Evolutionary conservation across 2,113 vertebrate species (phyloP), one percentile per base, ranked within the genome.

Genomic region (Struthidea cinerea): DNA sequence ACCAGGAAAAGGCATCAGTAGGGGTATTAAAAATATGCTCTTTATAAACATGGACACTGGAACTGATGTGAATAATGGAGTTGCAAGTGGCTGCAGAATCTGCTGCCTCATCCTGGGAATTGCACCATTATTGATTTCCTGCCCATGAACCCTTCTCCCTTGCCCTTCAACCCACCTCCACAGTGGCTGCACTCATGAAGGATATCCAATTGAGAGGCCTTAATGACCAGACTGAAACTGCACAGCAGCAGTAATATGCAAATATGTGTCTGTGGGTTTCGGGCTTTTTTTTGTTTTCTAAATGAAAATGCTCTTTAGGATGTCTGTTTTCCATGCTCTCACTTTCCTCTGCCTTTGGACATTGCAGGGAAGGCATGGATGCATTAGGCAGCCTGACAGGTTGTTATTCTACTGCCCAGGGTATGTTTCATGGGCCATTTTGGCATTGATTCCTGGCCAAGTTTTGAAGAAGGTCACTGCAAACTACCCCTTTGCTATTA

Each of bases 61-160:
- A 84, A 59, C 16, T 44, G 49, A 46, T 35, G 68, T 71, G 83
- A 93, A 44, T 83, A 93, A 95, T 90, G 87, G 90, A 47, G 37
- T 70, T 67, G 5, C 11, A 86, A 74, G 79, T 23, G 32, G 85
- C 83, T 77, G 76, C 73, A 84, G 73, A 67, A 91, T 49, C 74
- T 89, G 88, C 93, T 90, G 95, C 83, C 68, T 95, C 95, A 95
- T 75, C 71, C 82, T 21, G 53, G 82, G 85, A 76, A 67, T 57
- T 26, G 88, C 83, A 89, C 47, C 28, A 2, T 19, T 95, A 96
- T 92, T 87, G 96, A 96, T 96, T 90, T 92, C 49, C 92, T 89
- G 93, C 85, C 93, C 92, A 14, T 37, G 73, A 80, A 78, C 79
- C 55, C 33, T 64, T 64, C 82, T 81, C 52, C 73, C 68, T 20